A percentile compares a stretch with the other conserved stretches of the same genome.
Evolutionary conservation across 2,113 vertebrate genomes (phyloP).

Genomic region (Stegastes partitus): DNA sequence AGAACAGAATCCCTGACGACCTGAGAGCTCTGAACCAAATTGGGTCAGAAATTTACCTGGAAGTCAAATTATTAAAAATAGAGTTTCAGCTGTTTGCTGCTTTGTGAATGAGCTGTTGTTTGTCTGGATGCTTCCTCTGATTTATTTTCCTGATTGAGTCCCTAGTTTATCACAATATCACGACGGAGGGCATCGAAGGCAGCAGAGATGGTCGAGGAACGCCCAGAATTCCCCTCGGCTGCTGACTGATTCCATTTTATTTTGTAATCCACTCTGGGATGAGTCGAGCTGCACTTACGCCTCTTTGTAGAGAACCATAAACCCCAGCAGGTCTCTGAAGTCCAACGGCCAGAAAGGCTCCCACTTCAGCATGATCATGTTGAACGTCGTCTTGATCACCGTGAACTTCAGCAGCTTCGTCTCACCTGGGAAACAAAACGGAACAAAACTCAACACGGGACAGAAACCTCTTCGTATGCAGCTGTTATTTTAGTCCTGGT

Average conservation of each 20-base stretch:
- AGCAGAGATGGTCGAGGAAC: too few species aligned
- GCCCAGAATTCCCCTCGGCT: too few species aligned
- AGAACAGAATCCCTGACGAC: neutral
- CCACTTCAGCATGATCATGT: conserved; percentile 95
- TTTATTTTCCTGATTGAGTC: neutral
- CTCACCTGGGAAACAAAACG: conserved; percentile 86
- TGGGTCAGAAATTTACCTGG: too few species aligned
- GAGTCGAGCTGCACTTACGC: conserved; percentile 87
- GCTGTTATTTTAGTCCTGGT: too few species aligned
- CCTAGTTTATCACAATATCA: neutral
- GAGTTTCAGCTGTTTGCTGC: too few species aligned
- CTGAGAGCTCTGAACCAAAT: neutral
- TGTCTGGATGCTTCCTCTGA: neutral
- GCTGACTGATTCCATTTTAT: too few species aligned
- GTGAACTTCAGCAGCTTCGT: conserved; percentile 92
- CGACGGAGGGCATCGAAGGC: neutral
- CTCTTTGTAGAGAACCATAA: conserved; percentile 98
- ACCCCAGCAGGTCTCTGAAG: conserved; percentile 95
- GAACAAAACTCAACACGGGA: neutral
- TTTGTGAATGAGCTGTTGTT: too few species aligned
- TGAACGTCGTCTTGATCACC: conserved; percentile 82
- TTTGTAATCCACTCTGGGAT: too few species aligned
- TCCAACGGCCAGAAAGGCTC: conserved; percentile 94
- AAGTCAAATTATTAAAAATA: too few species aligned
- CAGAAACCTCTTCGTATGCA: neutral